phyloP scores from a whole-genome alignment of 92 coral and sea anemone genomes.

The Epizoanthus illoricatus region DNA sequence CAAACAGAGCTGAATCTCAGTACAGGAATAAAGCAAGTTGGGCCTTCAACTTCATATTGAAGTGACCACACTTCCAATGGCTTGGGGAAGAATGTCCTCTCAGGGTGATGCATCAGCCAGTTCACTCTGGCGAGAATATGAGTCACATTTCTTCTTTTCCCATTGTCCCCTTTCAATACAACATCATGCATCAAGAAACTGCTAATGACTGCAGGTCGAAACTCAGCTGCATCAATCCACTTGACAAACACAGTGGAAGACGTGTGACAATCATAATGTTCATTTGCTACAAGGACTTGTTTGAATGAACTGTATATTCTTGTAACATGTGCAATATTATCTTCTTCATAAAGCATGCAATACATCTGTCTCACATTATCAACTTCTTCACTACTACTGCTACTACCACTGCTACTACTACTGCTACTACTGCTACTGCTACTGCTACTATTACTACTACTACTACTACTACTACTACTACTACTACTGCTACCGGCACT shows the following conservation, averaged over 20 bases:
- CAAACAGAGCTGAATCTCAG: slow-evolving; percentile 37
- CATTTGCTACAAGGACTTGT: slow-evolving; percentile 25
- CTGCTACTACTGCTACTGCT: too few relatives aligned
- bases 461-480: too few relatives aligned
- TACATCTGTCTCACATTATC: slow-evolving; percentile 39
- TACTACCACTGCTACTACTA: too few relatives aligned
- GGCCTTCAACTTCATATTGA: slow-evolving; percentile 32
- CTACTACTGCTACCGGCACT: too few relatives aligned
- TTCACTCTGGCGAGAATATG: slow-evolving; percentile 53
- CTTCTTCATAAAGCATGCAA: slow-evolving; percentile 16
- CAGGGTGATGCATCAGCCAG: slow-evolving; percentile 48
- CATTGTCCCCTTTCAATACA: neutral
- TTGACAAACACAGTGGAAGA: slow-evolving; percentile 48
- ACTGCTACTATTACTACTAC: too few relatives aligned
- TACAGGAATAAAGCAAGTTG: slow-evolving; percentile 48
- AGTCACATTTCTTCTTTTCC: slow-evolving; percentile 38
- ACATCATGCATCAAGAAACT: slow-evolving; percentile 47
- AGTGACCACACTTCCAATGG: slow-evolving; percentile 50
- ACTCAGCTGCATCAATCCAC: slow-evolving; percentile 47
- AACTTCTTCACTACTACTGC: too few relatives aligned
- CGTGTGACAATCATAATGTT: slow-evolving; percentile 25
- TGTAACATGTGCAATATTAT: slow-evolving; percentile 30
- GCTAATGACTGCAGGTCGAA: slow-evolving; percentile 50
- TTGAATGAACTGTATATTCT: slow-evolving; percentile 41
- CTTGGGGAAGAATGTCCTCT: too few relatives aligned